Evolutionary conservation across 2,797 vertebrate genomes (phyloP).

Genomic region (Artibeus lituratus): DNA sequence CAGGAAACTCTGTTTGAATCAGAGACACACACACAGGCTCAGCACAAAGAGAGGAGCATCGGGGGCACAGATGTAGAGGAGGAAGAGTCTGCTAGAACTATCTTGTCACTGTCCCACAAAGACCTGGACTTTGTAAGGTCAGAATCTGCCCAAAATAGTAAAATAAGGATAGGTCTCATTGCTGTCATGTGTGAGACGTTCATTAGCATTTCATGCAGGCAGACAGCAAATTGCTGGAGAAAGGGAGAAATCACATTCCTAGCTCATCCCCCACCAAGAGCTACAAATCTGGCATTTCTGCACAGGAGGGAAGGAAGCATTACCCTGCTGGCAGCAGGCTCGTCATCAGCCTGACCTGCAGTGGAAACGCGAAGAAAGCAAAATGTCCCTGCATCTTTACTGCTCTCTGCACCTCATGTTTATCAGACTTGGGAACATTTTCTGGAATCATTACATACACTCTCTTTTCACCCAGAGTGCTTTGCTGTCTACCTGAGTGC

Average conservation of each 20-base stretch:
- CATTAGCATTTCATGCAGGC: constrained; percentile 69
- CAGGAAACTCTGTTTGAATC: background rate
- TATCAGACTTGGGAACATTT: background rate
- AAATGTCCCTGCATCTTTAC: background rate
- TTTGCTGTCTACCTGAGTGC: background rate
- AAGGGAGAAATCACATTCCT: constrained; percentile 54
- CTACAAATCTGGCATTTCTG: constrained; percentile 54
- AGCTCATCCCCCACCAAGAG: background rate
- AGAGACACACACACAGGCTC: background rate
- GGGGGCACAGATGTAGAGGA: background rate
- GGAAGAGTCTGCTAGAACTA: background rate
- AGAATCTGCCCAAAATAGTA: constrained; percentile 51
- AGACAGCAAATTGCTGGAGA: constrained; percentile 61
- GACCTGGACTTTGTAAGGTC: constrained; percentile 35
- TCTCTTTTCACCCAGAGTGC: background rate
- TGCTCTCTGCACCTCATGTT: background rate
- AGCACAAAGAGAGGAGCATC: background rate
- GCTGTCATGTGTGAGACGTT: constrained; percentile 46
- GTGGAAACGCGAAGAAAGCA: constrained; percentile 25
- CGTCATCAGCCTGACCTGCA: constrained; percentile 2
- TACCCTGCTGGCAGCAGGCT: constrained; percentile 22
- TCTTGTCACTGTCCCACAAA: constrained; percentile 16
- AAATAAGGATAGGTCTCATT: constrained; percentile 6
- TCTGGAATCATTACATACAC: background rate
- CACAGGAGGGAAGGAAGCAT: constrained; percentile 19